These are phyloP conservation scores for Cranoglanis bouderius DNA, from an alignment of 2,113 vertebrate species.

Conservation along the genomic window DNA sequence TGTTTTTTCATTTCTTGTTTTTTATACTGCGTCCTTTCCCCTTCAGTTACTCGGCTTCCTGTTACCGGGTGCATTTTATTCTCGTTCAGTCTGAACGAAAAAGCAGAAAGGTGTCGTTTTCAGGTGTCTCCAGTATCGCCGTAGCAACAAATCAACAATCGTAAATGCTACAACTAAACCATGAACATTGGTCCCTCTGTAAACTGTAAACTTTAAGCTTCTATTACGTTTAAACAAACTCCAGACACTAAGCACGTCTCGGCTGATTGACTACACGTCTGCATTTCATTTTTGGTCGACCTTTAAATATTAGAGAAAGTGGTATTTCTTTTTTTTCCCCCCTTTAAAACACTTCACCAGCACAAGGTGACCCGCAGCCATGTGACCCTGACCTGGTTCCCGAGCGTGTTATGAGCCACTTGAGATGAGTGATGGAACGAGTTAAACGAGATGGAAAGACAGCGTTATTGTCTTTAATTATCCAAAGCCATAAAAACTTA, in stretches of 20 bases:
- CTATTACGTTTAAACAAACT: not conserved
- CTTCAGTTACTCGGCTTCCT: not conserved
- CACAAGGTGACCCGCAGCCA: slow-evolving; percentile 37
- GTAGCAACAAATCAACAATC: not conserved
- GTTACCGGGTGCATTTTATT: not conserved
- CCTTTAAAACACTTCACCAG: not conserved
- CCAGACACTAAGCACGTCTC: not conserved
- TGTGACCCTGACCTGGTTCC: slow-evolving; percentile 1
- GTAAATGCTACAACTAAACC: not conserved
- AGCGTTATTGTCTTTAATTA: slow-evolving; percentile 41
- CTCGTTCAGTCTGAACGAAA: not conserved
- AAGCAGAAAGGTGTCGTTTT: not conserved
- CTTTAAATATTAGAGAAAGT: not conserved
- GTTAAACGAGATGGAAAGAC: slow-evolving; percentile 33
- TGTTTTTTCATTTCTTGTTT: not conserved
- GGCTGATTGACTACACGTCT: not conserved
- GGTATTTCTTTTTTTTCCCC: not conserved
- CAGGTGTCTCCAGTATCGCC: not conserved
- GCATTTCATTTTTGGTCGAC: not conserved
- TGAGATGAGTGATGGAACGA: slow-evolving; percentile 53
- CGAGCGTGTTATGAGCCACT: slow-evolving; percentile 45
- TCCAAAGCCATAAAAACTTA: slow-evolving; percentile 54
- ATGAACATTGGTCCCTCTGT: not conserved
- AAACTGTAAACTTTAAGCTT: not conserved
- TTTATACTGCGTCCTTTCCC: not conserved